These are phyloP conservation scores for Channallabes apus DNA, from an alignment of 2,797 vertebrate species.

Conservation along the genomic window DNA sequence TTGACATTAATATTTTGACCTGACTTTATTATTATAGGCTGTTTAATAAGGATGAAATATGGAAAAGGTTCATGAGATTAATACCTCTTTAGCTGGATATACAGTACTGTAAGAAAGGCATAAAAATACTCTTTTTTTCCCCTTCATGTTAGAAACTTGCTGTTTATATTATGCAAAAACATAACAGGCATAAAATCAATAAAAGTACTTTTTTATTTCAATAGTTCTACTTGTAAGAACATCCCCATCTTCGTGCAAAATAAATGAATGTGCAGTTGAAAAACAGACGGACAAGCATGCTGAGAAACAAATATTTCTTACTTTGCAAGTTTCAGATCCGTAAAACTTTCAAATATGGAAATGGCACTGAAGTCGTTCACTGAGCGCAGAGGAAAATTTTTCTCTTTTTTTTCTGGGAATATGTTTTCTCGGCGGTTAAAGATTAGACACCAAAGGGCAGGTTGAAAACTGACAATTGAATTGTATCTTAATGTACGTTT, in stretches of 20 bases:
- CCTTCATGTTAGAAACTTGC: neutral
- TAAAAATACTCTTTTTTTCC: neutral
- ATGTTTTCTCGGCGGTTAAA: neutral
- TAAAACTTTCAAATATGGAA: neutral
- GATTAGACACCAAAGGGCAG: neutral
- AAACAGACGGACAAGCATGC: no score
- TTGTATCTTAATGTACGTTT: neutral
- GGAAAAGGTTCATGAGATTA: neutral
- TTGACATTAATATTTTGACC: neutral
- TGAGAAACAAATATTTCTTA: neutral
- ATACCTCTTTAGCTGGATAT: neutral
- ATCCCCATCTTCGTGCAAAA: no score
- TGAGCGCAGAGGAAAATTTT: neutral
- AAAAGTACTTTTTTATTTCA: no score
- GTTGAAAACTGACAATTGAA: neutral
- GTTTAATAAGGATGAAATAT: neutral
- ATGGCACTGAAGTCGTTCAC: neutral
- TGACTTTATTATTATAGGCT: neutral
- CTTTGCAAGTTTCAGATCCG: neutral
- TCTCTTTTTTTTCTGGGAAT: neutral
- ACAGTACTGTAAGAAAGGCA: neutral
- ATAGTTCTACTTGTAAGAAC: no score
- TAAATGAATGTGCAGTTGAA: no score
- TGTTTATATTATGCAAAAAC: neutral
- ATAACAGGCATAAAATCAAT: no score